A percentile compares a stretch with the other conserved stretches of the same genome.
These are phyloP conservation scores for Tokudaia muenninki DNA, from an alignment of 2,797 vertebrate genomes.

Conservation along the genomic window DNA sequence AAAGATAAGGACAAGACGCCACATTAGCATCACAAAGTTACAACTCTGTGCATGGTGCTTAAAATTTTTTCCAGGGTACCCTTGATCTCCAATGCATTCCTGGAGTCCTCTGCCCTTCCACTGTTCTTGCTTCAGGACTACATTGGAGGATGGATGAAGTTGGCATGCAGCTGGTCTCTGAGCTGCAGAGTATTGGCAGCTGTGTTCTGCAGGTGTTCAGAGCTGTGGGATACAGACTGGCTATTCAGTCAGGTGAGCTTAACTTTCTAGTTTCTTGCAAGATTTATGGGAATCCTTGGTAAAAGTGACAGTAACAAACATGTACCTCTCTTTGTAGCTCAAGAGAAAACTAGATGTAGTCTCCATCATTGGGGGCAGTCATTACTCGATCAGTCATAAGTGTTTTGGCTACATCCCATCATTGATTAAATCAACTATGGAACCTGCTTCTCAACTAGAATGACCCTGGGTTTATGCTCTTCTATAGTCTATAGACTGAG, in stretches of 20 bases:
- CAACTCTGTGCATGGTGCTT: neutral
- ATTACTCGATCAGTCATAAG: neutral
- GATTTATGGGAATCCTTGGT: neutral
- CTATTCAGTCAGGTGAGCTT: neutral
- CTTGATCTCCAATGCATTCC: neutral
- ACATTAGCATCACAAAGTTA: neutral
- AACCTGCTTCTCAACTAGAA: neutral
- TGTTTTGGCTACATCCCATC: neutral
- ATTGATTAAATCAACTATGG: neutral
- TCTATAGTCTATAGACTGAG: neutral
- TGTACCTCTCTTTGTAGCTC: no score
- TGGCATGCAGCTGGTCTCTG: accelerated
- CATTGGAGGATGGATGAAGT: accelerated
- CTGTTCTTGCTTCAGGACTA: no score
- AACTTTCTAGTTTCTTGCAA: neutral
- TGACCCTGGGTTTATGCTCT: neutral
- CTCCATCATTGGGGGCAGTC: neutral
- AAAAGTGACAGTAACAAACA: neutral
- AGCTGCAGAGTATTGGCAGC: accelerated
- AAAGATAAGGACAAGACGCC: neutral
- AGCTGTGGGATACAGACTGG: neutral
- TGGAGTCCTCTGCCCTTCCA: neutral
- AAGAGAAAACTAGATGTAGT: neutral
- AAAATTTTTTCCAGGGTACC: neutral
- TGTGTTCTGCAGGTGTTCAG: no score